Evolutionary conservation across 2,797 vertebrate species (phyloP).

Genomic region (Poeciliopsis paucimaculata): DNA sequence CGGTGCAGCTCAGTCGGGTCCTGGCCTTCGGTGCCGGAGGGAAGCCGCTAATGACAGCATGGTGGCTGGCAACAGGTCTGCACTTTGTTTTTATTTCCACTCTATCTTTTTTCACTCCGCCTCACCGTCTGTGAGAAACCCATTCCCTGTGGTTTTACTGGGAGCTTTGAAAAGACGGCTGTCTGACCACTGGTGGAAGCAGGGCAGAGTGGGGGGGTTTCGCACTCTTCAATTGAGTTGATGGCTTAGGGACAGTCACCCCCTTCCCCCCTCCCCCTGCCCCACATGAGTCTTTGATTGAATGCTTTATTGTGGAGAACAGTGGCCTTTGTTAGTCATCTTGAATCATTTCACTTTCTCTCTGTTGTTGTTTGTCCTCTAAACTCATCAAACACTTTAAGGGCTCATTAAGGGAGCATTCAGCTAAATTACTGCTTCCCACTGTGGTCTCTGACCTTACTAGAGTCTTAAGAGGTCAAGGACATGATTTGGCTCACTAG

Average conservation of each 20-base stretch:
- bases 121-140: constrained; percentile 69
- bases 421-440: constrained; percentile 7
- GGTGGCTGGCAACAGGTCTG: constrained; percentile 63
- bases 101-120: constrained; percentile 40
- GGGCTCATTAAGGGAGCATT: constrained; percentile 46
- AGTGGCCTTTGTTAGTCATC: constrained; percentile 42
- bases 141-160: constrained; percentile 72
- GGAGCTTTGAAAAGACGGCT: constrained; percentile 72
- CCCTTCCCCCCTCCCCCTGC: constrained; percentile 13
- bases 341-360: constrained; percentile 25
- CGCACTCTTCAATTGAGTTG: constrained; percentile 72
- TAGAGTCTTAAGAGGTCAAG: constrained; percentile 22
- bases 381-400: constrained; percentile 45
- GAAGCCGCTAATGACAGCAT: constrained; percentile 73
- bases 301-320: constrained; percentile 41
- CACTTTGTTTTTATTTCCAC: constrained; percentile 39
- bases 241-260: constrained; percentile 57
- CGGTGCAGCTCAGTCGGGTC: constrained; percentile 56
- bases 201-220: constrained; percentile 26
- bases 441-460: neutral
- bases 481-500: constrained; percentile 3
- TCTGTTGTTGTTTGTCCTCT: constrained; percentile 33
- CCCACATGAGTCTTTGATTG: constrained; percentile 51
- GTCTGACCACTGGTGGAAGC: constrained; percentile 46
- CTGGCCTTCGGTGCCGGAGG: constrained; percentile 34